These are phyloP conservation scores for Centrocercus urophasianus DNA, from an alignment of 2,113 vertebrate species.

Conservation along the genomic window DNA sequence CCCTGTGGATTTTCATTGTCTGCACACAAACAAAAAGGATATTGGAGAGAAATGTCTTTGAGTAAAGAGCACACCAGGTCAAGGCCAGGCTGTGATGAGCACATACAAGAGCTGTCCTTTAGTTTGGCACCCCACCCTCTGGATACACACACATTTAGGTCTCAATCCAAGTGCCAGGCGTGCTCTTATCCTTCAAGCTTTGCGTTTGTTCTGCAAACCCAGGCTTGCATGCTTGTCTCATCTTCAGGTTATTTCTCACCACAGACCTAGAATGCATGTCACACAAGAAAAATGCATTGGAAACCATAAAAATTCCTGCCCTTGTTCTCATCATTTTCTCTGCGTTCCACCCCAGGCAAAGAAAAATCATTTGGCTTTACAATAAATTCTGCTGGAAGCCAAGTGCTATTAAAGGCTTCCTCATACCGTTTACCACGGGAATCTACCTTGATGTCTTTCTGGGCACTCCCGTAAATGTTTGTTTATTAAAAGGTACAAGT, in stretches of 20 bases:
- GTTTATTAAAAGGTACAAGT: conserved; percentile 61
- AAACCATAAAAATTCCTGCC: neutral
- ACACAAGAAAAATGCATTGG: neutral
- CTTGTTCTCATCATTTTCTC: conserved; percentile 2
- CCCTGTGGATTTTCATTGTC: neutral
- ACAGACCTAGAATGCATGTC: neutral
- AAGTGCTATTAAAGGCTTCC: conserved; percentile 18
- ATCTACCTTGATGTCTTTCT: neutral
- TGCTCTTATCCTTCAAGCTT: rapidly evolving
- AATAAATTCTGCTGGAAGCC: conserved; percentile 16
- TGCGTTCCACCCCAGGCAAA: conserved; percentile 19
- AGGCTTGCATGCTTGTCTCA: neutral
- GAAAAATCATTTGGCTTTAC: conserved; percentile 41
- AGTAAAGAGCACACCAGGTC: neutral
- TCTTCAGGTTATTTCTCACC: neutral
- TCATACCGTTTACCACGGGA: neutral
- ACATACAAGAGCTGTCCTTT: rapidly evolving
- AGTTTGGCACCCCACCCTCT: rapidly evolving
- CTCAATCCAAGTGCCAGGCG: neutral
- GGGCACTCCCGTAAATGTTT: neutral
- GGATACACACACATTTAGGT: neutral
- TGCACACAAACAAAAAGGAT: neutral
- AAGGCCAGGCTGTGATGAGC: rapidly evolving
- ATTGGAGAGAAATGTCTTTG: neutral
- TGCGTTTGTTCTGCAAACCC: neutral